Conservation (phyloP, 2,113 vertebrate species). For the Pomatostomus ruficeps region DNA sequence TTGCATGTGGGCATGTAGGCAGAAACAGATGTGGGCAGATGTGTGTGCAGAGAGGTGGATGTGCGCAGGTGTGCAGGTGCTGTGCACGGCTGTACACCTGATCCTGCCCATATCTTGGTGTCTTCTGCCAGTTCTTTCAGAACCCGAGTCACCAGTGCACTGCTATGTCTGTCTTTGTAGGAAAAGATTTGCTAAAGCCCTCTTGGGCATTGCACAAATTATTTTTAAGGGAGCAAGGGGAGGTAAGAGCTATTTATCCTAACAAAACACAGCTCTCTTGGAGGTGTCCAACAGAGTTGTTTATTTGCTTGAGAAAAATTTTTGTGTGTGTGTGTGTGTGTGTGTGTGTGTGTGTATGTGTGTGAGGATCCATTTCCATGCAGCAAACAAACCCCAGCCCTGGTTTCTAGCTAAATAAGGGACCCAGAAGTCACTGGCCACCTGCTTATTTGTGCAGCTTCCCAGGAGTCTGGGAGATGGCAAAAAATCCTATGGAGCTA, state of each 20-base stretch:
- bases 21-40: not conserved
- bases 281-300: not conserved
- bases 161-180: not conserved
- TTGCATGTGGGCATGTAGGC: not conserved
- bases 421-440: not conserved
- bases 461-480: not conserved
- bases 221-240: not conserved
- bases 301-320: not conserved
- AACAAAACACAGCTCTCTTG: not conserved
- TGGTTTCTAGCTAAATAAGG: not conserved
- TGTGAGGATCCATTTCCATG: not conserved
- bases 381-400: not conserved
- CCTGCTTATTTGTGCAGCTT: not conserved
- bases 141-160: rapidly evolving
- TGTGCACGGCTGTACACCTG: not conserved
- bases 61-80: not conserved
- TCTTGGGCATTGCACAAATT: not conserved
- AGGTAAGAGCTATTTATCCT: not conserved
- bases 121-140: not conserved
- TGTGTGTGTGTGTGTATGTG: rapidly evolving
- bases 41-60: not conserved
- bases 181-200: not conserved
- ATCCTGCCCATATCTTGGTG: not conserved
- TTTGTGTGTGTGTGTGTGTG: rapidly evolving
- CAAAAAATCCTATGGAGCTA: not conserved